A percentile compares a stretch with the other conserved stretches of the same genome.
Evolutionary conservation across 1,140 invertebrate species (phyloP).

Genomic region (Pseudachorutes palmiensis): DNA sequence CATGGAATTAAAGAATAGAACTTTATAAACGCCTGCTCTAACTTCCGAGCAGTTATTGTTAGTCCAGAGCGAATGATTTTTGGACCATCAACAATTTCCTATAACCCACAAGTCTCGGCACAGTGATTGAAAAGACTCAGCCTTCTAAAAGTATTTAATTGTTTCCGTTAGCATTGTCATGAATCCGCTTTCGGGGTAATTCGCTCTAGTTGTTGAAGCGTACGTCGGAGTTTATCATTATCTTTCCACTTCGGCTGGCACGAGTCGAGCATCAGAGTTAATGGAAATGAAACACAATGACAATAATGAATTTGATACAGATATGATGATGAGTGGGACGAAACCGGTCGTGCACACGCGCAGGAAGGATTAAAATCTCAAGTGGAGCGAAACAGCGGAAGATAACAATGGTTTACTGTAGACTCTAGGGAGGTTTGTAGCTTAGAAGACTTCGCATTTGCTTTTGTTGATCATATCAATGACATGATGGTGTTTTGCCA

Average conservation of each 20-base stretch:
- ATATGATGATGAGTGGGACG: neutral
- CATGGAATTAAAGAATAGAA: neutral
- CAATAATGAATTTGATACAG: neutral
- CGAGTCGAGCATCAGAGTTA: neutral
- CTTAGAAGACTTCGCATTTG: too few species aligned
- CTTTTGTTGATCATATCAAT: too few species aligned
- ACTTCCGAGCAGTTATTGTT: neutral
- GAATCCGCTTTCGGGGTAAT: neutral
- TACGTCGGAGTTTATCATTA: neutral
- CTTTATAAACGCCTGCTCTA: neutral
- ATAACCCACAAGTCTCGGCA: neutral
- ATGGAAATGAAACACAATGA: neutral
- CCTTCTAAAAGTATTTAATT: constrained; percentile 3
- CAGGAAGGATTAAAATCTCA: too few species aligned
- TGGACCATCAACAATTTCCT: too few species aligned
- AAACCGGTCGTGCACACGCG: too few species aligned
- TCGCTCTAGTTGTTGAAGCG: neutral
- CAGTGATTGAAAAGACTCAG: neutral
- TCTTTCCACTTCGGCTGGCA: neutral
- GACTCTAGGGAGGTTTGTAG: too few species aligned
- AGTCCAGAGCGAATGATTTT: neutral
- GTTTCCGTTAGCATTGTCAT: neutral
- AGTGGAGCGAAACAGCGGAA: too few species aligned
- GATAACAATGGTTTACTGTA: too few species aligned
- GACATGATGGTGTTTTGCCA: too few species aligned